A percentile compares a stretch with the other conserved stretches of the same genome.
Evolutionary conservation across 2,888 invertebrate species (phyloP).

Genomic region (Apoda limacodes): DNA sequence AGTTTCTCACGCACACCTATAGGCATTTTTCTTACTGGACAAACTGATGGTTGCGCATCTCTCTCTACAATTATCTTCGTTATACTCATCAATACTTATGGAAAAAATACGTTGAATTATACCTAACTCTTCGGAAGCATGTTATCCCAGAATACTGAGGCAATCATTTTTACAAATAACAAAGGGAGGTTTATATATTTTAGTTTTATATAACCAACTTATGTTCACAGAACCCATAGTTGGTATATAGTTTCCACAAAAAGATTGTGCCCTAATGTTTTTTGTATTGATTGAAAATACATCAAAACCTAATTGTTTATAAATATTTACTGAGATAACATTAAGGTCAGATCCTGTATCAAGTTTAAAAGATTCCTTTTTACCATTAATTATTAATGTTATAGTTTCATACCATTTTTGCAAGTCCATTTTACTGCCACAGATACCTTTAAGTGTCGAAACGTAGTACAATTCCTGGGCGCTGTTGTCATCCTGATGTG

Average conservation of each 20-base stretch:
- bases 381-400: background rate
- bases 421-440: background rate
- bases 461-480: conserved; percentile 4
- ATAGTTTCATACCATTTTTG: conserved; percentile 5
- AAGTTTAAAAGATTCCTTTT: conserved; percentile 6
- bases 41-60: background rate
- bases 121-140: conserved; percentile 1
- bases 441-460: background rate
- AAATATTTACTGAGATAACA: conserved; percentile 9
- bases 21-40: conserved; percentile 2
- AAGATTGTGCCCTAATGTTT: conserved; percentile 8
- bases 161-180: conserved; percentile 1
- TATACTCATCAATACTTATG: background rate
- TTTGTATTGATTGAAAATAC: conserved; percentile 1
- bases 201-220: conserved; percentile 5
- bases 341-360: conserved; percentile 13
- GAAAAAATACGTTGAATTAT: conserved; percentile 1
- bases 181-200: conserved; percentile 6
- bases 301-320: conserved; percentile 3
- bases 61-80: conserved; percentile 1
- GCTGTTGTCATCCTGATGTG: conserved; percentile 3
- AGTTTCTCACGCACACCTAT: conserved; percentile 1
- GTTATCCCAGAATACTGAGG: background rate
- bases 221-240: conserved; percentile 5
- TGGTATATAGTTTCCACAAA: conserved; percentile 9